Evolutionary conservation across 2,888 invertebrate genomes (phyloP).

Genomic region (Rapana venosa): DNA sequence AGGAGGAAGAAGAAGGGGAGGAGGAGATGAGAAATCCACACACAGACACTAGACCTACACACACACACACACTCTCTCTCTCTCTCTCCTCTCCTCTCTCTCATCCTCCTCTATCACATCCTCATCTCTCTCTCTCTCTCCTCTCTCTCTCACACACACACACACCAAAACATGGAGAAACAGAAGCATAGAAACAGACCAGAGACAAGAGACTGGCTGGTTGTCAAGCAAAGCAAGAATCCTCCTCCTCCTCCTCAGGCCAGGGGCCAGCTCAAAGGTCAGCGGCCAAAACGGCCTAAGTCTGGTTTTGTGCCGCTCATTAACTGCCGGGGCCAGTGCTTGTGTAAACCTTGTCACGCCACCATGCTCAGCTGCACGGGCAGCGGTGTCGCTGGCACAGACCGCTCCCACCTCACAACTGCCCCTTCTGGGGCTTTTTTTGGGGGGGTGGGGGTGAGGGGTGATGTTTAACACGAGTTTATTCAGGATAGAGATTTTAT

Average conservation of each 20-base stretch:
- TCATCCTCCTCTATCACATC: too few species aligned
- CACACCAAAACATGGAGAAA: background rate
- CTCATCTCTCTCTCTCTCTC: too few species aligned
- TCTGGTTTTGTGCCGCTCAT: slow-evolving; percentile 40
- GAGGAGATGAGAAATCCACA: background rate
- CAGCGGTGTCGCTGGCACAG: background rate
- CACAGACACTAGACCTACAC: too few species aligned
- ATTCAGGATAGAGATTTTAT: too few species aligned
- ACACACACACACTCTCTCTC: too few species aligned
- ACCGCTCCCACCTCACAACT: background rate
- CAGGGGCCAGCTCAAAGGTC: slow-evolving; percentile 30
- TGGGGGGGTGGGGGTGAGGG: background rate
- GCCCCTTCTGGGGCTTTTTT: background rate
- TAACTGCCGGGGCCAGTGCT: slow-evolving; percentile 35
- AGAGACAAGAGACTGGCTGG: background rate
- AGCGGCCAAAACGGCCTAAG: slow-evolving; percentile 28
- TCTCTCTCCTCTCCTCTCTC: too few species aligned
- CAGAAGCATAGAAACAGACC: background rate
- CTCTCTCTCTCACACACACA: too few species aligned
- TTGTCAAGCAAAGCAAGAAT: background rate
- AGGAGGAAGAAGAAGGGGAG: background rate
- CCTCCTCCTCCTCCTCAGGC: background rate
- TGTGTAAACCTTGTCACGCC: slow-evolving; percentile 29
- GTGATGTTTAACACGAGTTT: background rate
- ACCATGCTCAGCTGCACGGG: background rate